Evolutionary conservation across 2,888 invertebrate genomes (phyloP).

Genomic region (Oxytorus armatus): DNA sequence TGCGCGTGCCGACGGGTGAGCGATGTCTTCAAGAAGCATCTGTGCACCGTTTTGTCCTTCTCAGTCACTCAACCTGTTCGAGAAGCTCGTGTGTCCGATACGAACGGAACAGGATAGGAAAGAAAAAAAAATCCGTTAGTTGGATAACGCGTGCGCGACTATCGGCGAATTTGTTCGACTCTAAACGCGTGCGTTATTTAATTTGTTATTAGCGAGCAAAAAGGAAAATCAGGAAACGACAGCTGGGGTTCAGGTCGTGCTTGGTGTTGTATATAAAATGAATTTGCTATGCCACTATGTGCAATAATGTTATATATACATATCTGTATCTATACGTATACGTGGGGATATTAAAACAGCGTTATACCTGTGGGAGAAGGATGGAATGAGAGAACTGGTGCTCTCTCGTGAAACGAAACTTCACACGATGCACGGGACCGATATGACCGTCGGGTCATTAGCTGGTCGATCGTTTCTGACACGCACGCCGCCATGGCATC

Average conservation of each 20-base stretch:
- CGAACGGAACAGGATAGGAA: background rate
- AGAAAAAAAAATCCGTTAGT: background rate
- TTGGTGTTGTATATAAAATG: constrained; percentile 16
- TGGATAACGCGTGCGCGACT: constrained; percentile 1
- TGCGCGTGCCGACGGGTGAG: no score
- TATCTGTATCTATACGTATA: constrained; percentile 10
- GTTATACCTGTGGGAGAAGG: constrained; percentile 43
- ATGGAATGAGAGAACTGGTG: constrained; percentile 53
- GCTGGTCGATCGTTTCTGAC: constrained; percentile 68
- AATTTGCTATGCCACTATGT: constrained; percentile 37
- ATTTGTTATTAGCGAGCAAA: constrained; percentile 44
- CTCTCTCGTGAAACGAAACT: constrained; percentile 65
- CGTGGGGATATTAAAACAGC: constrained; percentile 12
- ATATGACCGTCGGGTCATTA: constrained; percentile 66
- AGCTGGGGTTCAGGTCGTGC: constrained; percentile 5
- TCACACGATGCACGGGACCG: constrained; percentile 67
- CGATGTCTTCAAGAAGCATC: no score
- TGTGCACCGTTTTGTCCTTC: no score
- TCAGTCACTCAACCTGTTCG: background rate
- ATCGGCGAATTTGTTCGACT: constrained; percentile 41
- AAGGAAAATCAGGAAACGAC: constrained; percentile 37
- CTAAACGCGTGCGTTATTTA: constrained; percentile 16
- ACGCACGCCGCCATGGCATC: constrained; percentile 68
- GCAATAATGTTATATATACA: constrained; percentile 16
- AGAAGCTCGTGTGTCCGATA: constrained; percentile 2